These are phyloP conservation scores for Bedellia somnulentella DNA, from an alignment of 2,888 invertebrate species.

Conservation along the genomic window DNA sequence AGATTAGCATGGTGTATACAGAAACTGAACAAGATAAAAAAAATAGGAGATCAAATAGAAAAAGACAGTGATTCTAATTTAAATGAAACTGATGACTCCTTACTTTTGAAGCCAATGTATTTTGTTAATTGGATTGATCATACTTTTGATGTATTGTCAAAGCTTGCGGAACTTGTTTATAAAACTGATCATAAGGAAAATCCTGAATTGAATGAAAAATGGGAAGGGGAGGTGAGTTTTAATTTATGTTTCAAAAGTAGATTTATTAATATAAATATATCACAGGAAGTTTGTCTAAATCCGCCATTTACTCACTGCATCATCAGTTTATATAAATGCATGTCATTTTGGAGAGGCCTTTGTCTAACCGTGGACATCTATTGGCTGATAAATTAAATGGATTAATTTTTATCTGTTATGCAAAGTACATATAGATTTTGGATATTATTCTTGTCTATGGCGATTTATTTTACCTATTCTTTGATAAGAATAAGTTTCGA, in stretches of 20 bases:
- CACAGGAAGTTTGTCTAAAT: too few species aligned
- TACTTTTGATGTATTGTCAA: conserved; percentile 37
- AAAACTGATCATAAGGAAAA: conserved; percentile 26
- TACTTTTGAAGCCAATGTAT: conserved; percentile 31
- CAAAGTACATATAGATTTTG: too few species aligned
- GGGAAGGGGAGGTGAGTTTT: conserved; percentile 36
- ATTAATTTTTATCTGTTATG: too few species aligned
- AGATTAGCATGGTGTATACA: conserved; percentile 40
- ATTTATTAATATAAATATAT: too few species aligned
- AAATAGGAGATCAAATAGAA: conserved; percentile 16
- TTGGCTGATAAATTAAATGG: too few species aligned
- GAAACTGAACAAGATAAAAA: conserved; percentile 23
- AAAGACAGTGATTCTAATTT: conserved; percentile 8
- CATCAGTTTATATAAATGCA: too few species aligned
- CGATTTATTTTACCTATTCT: too few species aligned
- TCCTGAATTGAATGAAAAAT: conserved; percentile 17
- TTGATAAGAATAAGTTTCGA: too few species aligned
- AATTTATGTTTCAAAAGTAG: neutral
- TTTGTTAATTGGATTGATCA: conserved; percentile 55
- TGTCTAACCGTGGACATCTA: too few species aligned
- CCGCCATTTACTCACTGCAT: neutral
- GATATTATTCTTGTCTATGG: too few species aligned
- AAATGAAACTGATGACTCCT: conserved; percentile 19
- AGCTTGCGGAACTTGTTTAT: conserved; percentile 28
- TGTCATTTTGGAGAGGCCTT: too few species aligned